Base-by-base conservation (phyloP, 2,888 invertebrate genomes). In the Polyploca ridens region DNA sequence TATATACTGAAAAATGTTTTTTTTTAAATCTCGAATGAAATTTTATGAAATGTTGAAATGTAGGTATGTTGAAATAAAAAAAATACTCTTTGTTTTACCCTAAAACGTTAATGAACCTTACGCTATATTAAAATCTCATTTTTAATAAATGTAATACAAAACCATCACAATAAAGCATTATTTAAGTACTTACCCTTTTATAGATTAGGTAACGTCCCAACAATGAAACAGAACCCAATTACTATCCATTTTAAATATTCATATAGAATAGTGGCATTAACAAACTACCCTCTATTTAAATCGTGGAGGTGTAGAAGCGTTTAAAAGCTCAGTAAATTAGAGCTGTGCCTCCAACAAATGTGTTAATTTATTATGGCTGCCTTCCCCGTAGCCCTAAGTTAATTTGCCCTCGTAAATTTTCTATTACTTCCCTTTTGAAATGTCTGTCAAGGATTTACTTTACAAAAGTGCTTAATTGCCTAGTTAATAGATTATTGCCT, bases 351-450 rank as follows among this genome's bases (percentile, higher is more conserved):
- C 41, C 19, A 61, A 41, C 41, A 19, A 41, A 61, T 60, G 61
- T 61, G 41, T 61, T 41, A 41, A 61, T 61, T 61, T 61, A 61
- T 61, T 19, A 61, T 61, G 19, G 27, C 61, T 27, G 16, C 19
- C 41, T 60, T 41, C 41, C 41, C 27, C 46, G 7, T 13, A 41
- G 10, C 61, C 61, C 44, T 41, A 41, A 61, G 61, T 61, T 61
- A 58, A 54, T 63, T 63, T 58, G 41, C 19, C 10, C 38, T 63
- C 58, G 38, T 58, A 63, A 58, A 63, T 63, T 58, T 63, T 58
- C 57, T 38, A 38, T 27, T 63, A 62, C 62, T 41, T 35, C 63
- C 35, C 58, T 19, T 63, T 63, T 54, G 35, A 63, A 62, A 63
- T 63, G 61, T 41, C 61, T 61, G 61, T 60, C 59, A 35, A n/a